Conservation (phyloP, 2,888 invertebrate species). For the Polymixis lichenea region DNA sequence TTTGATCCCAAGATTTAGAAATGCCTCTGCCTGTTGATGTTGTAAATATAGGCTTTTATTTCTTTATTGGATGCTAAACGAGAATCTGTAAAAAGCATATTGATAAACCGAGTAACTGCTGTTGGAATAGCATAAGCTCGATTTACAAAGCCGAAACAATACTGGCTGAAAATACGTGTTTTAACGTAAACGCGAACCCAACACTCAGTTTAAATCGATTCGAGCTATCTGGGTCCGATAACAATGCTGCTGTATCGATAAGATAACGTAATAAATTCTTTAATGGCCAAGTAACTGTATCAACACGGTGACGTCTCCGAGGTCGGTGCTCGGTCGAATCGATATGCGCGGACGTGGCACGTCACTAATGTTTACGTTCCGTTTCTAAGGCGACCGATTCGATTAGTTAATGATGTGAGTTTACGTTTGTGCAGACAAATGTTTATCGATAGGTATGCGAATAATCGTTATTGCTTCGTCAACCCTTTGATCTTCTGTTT, state of each 20-base stretch:
- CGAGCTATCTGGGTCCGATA: conserved; percentile 42
- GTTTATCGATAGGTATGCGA: conserved; percentile 21
- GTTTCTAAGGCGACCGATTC: conserved; percentile 86
- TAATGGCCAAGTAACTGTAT: conserved; percentile 58
- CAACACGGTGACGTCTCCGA: conserved; percentile 75
- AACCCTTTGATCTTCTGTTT: background rate
- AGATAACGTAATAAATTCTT: conserved; percentile 59
- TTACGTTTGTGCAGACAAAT: conserved; percentile 49
- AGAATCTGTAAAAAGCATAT: conserved; percentile 27
- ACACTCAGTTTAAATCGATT: conserved; percentile 26
- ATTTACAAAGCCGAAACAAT: background rate
- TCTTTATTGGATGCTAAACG: conserved; percentile 33
- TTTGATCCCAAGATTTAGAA: conserved; percentile 46
- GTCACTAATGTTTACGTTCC: conserved; percentile 84
- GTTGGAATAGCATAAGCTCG: conserved; percentile 4
- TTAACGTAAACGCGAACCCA: conserved; percentile 18
- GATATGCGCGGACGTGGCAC: conserved; percentile 73
- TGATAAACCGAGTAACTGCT: conserved; percentile 7
- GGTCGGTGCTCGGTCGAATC: conserved; percentile 79
- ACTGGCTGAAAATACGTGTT: background rate
- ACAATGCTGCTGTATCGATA: conserved; percentile 47
- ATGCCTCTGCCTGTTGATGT: conserved; percentile 29
- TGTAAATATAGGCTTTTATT: conserved; percentile 34
- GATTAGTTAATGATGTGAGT: conserved; percentile 73
- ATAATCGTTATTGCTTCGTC: conserved; percentile 3